Evolutionary conservation across 2,797 vertebrate species (phyloP).

Genomic region (Clarias fuscus): DNA sequence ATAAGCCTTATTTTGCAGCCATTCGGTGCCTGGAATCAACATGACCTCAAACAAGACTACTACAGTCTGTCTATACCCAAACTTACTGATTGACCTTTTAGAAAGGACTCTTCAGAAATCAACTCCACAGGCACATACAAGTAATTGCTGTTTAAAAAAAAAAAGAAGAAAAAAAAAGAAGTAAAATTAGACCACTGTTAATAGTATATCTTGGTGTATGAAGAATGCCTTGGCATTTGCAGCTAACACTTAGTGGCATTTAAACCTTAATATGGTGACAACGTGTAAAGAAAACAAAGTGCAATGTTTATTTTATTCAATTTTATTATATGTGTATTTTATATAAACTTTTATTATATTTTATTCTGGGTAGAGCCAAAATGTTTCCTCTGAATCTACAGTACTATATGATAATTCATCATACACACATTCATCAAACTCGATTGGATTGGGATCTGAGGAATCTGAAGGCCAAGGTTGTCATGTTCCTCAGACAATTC

Average conservation of each 20-base stretch:
- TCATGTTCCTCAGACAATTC: too few species aligned
- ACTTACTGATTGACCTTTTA: constrained; percentile 66
- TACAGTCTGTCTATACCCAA: constrained; percentile 47
- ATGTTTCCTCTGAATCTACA: neutral
- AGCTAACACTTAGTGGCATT: constrained; percentile 48
- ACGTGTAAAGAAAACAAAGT: constrained; percentile 25
- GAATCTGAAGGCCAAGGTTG: too few species aligned
- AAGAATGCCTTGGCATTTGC: constrained; percentile 62
- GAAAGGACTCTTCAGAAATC: constrained; percentile 62
- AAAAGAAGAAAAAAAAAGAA: constrained; percentile 48
- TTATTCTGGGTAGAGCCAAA: neutral
- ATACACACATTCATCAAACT: too few species aligned
- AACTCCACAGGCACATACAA: constrained; percentile 37
- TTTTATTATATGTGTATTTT: neutral
- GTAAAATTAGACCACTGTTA: constrained; percentile 73
- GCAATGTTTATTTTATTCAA: neutral
- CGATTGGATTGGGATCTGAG: too few species aligned
- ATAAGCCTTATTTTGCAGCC: constrained; percentile 36
- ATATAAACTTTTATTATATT: neutral
- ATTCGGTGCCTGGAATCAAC: constrained; percentile 36
- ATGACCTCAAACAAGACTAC: constrained; percentile 61
- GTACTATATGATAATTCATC: neutral
- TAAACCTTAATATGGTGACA: constrained; percentile 65
- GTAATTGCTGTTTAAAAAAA: constrained; percentile 46
- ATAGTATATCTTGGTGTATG: constrained; percentile 52